Evolutionary conservation across 2,888 invertebrate species (phyloP).

Genomic region (Hirtodrosophila duncani): DNA sequence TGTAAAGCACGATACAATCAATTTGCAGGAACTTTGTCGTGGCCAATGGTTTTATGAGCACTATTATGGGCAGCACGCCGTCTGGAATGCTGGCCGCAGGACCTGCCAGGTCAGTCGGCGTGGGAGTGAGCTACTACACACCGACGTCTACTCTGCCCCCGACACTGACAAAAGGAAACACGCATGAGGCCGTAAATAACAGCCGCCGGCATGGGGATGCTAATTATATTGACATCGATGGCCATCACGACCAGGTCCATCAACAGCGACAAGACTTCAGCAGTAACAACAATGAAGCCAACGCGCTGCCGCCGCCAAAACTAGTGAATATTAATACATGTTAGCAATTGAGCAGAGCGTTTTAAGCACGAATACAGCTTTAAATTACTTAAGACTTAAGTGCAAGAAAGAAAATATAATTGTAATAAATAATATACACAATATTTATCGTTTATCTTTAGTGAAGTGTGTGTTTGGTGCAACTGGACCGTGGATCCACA

Average conservation of each 20-base stretch:
- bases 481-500: too few species aligned
- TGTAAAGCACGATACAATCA: constrained; percentile 55
- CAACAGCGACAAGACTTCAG: constrained; percentile 17
- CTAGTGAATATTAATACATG: too few species aligned
- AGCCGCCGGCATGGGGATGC: constrained; percentile 33
- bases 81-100: constrained; percentile 24
- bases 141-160: constrained; percentile 36
- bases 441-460: too few species aligned
- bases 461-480: too few species aligned
- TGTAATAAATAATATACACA: too few species aligned
- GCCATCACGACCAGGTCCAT: constrained; percentile 35
- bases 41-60: constrained; percentile 81
- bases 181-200: constrained; percentile 46
- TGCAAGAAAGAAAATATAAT: too few species aligned
- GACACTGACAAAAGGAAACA: constrained; percentile 28
- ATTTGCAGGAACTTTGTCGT: constrained; percentile 81
- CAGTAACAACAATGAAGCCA: constrained; percentile 24
- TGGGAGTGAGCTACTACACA: constrained; percentile 44
- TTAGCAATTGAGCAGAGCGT: constrained; percentile 26
- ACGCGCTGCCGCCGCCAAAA: constrained; percentile 36
- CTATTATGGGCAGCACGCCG: constrained; percentile 72
- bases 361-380: too few species aligned
- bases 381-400: too few species aligned
- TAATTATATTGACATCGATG: constrained; percentile 63
- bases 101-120: constrained; percentile 18